These are phyloP conservation scores for Bufo bufo DNA, from an alignment of 2,113 vertebrate species.

Conservation along the genomic window DNA sequence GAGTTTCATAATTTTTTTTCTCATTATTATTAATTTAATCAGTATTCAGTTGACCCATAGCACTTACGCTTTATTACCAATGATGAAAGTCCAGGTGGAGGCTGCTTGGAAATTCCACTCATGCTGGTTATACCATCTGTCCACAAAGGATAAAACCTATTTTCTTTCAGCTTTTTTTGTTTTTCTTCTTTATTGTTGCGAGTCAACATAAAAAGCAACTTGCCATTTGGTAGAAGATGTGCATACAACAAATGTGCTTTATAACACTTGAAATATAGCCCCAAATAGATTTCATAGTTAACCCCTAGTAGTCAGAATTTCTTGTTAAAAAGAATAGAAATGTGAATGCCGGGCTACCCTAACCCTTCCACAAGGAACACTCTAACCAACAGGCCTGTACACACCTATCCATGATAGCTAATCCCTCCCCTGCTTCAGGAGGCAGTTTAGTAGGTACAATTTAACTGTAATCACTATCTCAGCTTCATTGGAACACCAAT, in stretches of 20 bases:
- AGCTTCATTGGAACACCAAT: no score
- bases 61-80: neutral
- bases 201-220: neutral
- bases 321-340: neutral
- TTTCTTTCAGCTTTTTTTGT: neutral
- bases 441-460: no score
- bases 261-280: neutral
- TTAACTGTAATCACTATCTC: no score
- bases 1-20: neutral
- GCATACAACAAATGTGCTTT: neutral
- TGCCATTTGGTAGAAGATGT: neutral
- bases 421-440: neutral
- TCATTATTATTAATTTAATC: neutral
- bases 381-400: no score
- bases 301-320: neutral
- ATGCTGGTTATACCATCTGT: neutral
- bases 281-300: neutral
- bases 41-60: neutral
- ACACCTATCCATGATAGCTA: neutral
- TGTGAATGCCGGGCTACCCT: neutral
- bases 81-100: conserved; percentile 11
- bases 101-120: neutral
- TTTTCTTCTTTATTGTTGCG: neutral
- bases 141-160: neutral
- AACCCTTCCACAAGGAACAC: no score